Conservation (phyloP, 2,113 vertebrate species). For the Ranitomeya variabilis region DNA sequence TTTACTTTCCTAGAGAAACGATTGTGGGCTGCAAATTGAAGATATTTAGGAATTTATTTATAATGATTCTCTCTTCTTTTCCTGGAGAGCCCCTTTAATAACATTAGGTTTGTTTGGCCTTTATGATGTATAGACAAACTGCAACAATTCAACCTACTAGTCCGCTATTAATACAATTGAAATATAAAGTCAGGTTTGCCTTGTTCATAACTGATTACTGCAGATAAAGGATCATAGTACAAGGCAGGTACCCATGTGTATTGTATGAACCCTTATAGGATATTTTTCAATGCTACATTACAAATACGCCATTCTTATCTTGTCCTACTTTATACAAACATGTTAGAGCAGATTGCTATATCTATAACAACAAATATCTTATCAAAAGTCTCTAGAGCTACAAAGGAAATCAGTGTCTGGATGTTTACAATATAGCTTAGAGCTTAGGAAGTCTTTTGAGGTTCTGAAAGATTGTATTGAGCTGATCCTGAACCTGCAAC, state of each 20-base stretch:
- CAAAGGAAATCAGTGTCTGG: neutral
- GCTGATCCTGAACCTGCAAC: neutral
- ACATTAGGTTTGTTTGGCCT: too few relatives aligned
- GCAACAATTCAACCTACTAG: neutral
- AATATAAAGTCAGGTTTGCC: too few relatives aligned
- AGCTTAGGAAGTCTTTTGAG: conserved; percentile 15
- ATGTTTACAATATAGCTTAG: neutral
- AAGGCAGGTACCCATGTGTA: neutral
- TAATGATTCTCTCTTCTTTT: too few relatives aligned
- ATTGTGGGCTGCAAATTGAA: too few relatives aligned
- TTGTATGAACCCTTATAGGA: neutral
- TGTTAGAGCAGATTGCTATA: neutral
- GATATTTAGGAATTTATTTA: too few relatives aligned
- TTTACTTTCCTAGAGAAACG: too few relatives aligned
- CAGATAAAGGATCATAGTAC: neutral
- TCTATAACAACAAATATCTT: neutral
- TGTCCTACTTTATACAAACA: neutral
- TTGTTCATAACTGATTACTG: neutral
- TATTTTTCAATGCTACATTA: neutral
- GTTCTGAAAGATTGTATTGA: neutral
- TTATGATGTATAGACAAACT: neutral
- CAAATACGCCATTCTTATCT: neutral
- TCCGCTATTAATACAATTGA: too few relatives aligned
- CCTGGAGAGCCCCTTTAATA: too few relatives aligned
- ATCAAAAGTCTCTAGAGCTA: neutral